Conservation (phyloP, 2,113 vertebrate genomes). For the Labrus mixtus region DNA sequence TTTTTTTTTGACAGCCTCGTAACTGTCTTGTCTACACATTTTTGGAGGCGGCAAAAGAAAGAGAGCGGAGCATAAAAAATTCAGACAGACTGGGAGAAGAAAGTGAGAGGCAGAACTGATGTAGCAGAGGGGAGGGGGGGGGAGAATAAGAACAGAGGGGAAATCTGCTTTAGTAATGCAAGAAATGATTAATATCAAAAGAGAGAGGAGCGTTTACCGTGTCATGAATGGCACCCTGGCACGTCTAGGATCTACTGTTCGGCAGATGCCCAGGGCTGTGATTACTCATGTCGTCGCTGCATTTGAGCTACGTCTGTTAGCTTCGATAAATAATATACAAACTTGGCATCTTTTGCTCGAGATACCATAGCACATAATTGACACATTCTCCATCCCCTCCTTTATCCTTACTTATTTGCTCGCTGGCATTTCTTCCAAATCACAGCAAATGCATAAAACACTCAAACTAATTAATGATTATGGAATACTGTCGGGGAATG, state of each 20-base stretch:
- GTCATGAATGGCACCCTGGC: slow-evolving; percentile 61
- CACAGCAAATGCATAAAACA: slow-evolving; percentile 79
- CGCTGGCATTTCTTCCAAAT: slow-evolving; percentile 74
- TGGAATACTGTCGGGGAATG: slow-evolving; percentile 63
- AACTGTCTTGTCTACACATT: slow-evolving; percentile 68
- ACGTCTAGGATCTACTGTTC: slow-evolving; percentile 44
- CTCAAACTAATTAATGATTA: slow-evolving; percentile 79
- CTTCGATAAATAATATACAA: slow-evolving; percentile 75
- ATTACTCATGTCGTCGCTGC: slow-evolving; percentile 71
- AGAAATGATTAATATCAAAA: slow-evolving; percentile 74
- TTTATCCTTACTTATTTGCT: slow-evolving; percentile 56
- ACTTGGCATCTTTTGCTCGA: slow-evolving; percentile 60
- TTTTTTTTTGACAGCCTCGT: slow-evolving; percentile 60
- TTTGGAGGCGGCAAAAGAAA: slow-evolving; percentile 55
- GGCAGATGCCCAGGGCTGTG: slow-evolving; percentile 44
- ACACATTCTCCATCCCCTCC: slow-evolving; percentile 46
- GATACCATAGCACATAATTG: slow-evolving; percentile 64
- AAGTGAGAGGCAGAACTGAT: slow-evolving; percentile 44
- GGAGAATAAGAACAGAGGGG: slow-evolving; percentile 3
- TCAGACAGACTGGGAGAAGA: slow-evolving; percentile 40
- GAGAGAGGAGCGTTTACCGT: slow-evolving; percentile 50
- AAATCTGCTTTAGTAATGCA: slow-evolving; percentile 68
- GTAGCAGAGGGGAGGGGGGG: slow-evolving; percentile 17
- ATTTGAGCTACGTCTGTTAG: slow-evolving; percentile 67
- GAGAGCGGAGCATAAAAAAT: slow-evolving; percentile 46